phyloP scores from a whole-genome alignment of 2,797 vertebrate genomes.

The Tiaroga cobitis region DNA sequence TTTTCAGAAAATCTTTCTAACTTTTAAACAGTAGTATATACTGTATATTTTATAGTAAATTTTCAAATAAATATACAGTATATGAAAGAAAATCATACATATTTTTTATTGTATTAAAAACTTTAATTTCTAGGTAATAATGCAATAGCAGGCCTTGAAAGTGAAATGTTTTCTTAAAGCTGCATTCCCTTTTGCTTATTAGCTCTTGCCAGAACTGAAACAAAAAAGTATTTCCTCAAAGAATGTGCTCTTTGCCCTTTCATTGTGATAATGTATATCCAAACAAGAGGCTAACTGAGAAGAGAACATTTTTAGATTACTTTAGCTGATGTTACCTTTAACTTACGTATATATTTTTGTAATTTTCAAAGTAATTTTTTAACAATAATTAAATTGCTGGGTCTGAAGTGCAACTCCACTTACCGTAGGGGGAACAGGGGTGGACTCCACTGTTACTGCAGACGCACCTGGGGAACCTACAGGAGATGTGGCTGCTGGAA shows the following conservation, averaged over 20 bases:
- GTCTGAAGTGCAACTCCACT: slow-evolving; percentile 63
- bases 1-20: too few relatives aligned
- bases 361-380: background rate
- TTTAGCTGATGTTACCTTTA: background rate
- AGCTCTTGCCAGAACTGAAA: slow-evolving; percentile 2
- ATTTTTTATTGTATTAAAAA: background rate
- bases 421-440: slow-evolving; percentile 75
- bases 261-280: background rate
- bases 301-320: background rate
- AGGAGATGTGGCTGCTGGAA: slow-evolving; percentile 78
- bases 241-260: background rate
- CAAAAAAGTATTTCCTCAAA: background rate
- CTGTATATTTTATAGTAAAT: background rate
- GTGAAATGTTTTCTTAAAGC: background rate
- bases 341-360: background rate
- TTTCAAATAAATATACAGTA: background rate
- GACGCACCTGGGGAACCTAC: slow-evolving; percentile 71
- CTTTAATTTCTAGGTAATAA: background rate
- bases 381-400: background rate
- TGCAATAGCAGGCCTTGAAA: background rate
- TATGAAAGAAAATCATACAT: background rate
- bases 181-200: background rate
- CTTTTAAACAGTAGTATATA: background rate
- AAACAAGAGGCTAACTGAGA: background rate
- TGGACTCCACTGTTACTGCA: slow-evolving; percentile 72